A percentile compares a stretch with the other conserved stretches of the same genome.
Evolutionary conservation across 2,797 vertebrate species (phyloP).

Genomic region (Pipistrellus kuhlii): DNA sequence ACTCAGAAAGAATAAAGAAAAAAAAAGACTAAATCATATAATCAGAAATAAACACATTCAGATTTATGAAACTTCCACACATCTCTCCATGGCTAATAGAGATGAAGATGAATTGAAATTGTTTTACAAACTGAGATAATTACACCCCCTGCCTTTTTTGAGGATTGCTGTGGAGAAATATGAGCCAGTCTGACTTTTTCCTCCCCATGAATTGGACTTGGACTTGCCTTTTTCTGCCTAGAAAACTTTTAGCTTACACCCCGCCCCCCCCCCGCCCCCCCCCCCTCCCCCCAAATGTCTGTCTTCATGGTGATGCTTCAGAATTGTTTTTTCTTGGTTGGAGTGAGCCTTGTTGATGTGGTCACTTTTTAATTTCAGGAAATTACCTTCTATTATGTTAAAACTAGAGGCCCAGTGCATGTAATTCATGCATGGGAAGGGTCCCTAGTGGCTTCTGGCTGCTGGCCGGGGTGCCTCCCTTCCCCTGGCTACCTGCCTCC

Average conservation of each 20-base stretch:
- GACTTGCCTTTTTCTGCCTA: background rate
- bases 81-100: background rate
- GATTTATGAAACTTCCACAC: background rate
- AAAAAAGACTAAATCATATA: background rate
- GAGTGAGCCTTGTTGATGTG: background rate
- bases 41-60: slow-evolving; percentile 1
- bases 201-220: background rate
- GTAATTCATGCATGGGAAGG: too few species aligned
- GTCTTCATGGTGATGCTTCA: background rate
- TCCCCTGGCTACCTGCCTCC: too few species aligned
- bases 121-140: background rate
- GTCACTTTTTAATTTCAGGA: background rate
- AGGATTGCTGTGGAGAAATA: background rate
- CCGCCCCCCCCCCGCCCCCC: too few species aligned
- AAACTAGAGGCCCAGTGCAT: background rate
- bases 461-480: too few species aligned
- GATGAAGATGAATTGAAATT: background rate
- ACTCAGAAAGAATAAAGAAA: background rate
- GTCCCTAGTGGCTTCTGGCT: too few species aligned
- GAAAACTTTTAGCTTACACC: background rate
- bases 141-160: background rate
- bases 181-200: background rate
- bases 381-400: background rate
- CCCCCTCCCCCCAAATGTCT: background rate
- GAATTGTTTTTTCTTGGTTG: background rate